phyloP scores from a whole-genome alignment of 2,888 invertebrate species.

The Dyspetes luteomarginatus region DNA sequence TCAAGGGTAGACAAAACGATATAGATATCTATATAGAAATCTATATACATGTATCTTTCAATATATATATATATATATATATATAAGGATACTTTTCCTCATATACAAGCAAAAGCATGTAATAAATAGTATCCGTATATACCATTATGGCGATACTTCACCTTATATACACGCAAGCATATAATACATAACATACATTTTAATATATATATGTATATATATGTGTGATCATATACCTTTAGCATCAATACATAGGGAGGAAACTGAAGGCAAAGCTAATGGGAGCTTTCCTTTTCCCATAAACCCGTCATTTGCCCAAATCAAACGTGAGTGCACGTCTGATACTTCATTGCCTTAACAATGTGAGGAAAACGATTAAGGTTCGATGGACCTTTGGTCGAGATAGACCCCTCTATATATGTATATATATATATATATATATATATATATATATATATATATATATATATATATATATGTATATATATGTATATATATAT shows the following conservation, averaged over 20 bases:
- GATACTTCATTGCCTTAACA: constrained; percentile 56
- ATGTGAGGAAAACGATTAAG: constrained; percentile 54
- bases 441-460: no score
- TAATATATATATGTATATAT: background rate
- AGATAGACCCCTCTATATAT: constrained; percentile 17
- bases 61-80: constrained; percentile 9
- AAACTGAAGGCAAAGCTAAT: constrained; percentile 50
- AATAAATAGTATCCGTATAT: no score
- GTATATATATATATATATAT: no score
- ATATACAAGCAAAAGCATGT: no score
- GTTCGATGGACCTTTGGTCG: background rate
- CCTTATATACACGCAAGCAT: no score
- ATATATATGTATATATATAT: no score
- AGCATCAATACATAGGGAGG: constrained; percentile 47
- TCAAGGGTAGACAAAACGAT: constrained; percentile 45
- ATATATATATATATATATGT: no score
- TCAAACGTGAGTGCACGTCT: constrained; percentile 39
- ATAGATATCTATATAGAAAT: constrained; percentile 12
- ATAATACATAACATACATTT: no score
- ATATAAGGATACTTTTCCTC: no score
- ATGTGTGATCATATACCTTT: constrained; percentile 58
- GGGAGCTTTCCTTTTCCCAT: constrained; percentile 38
- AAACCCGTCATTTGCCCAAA: constrained; percentile 27
- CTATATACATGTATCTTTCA: background rate
- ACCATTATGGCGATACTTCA: no score